Percentiles rank a stretch among this genome's conserved stretches.
Evolutionary conservation across 1,140 invertebrate species (phyloP).

Genomic region (Chrysoperla carnea): DNA sequence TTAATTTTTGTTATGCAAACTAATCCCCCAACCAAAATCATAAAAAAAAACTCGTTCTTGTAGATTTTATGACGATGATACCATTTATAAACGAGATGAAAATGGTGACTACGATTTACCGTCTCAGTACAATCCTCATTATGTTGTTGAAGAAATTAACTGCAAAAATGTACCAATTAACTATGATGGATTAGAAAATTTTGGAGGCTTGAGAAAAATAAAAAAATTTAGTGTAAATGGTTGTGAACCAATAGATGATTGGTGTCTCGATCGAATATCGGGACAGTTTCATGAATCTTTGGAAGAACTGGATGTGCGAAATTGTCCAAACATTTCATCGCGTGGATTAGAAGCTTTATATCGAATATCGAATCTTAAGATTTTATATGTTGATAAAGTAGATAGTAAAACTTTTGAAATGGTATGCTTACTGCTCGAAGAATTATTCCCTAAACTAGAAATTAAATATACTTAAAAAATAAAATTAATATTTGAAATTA

Average conservation of each 20-base stretch:
- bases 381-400: conserved; percentile 30
- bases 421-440: conserved; percentile 35
- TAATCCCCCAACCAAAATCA: background rate
- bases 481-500: too few relatives aligned
- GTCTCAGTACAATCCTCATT: conserved; percentile 25
- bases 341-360: conserved; percentile 45
- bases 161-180: conserved; percentile 35
- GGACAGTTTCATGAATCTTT: conserved; percentile 35
- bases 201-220: conserved; percentile 36
- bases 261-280: conserved; percentile 48
- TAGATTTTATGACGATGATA: conserved; percentile 29
- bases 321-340: conserved; percentile 42
- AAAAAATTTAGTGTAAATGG: conserved; percentile 45
- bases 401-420: conserved; percentile 31
- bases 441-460: conserved; percentile 21
- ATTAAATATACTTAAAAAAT: conserved; percentile 7
- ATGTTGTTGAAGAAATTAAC: conserved; percentile 48
- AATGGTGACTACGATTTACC: conserved; percentile 35
- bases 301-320: conserved; percentile 54
- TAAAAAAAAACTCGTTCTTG: background rate
- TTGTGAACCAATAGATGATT: conserved; percentile 52
- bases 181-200: conserved; percentile 54
- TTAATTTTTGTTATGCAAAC: background rate
- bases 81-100: conserved; percentile 35
- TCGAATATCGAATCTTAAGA: conserved; percentile 33